Evolutionary conservation across 1,140 invertebrate genomes (phyloP).

Genomic region (Drosophila bocqueti): DNA sequence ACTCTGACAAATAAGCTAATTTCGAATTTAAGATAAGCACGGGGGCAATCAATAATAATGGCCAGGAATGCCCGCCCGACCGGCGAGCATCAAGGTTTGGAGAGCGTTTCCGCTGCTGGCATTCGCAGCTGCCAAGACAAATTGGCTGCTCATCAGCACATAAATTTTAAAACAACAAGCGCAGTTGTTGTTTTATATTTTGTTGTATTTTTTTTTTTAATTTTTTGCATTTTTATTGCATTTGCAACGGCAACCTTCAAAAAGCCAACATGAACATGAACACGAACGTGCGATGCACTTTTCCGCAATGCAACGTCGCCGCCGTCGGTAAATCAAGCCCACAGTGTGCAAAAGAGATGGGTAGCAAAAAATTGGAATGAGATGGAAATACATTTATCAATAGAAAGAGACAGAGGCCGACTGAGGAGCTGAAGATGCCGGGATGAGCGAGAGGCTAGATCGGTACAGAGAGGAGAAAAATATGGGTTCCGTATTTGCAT

Average conservation of each 20-base stretch:
- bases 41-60: constrained; percentile 41
- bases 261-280: constrained; percentile 58
- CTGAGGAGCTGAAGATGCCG: constrained; percentile 35
- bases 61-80: constrained; percentile 18
- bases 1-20: constrained; percentile 52
- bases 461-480: constrained; percentile 11
- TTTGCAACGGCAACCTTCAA: constrained; percentile 69
- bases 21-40: constrained; percentile 46
- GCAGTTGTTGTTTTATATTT: constrained; percentile 42
- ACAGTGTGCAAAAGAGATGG: constrained; percentile 7
- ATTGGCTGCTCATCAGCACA: constrained; percentile 71
- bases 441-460: constrained; percentile 16
- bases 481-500: constrained; percentile 2
- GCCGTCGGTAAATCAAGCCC: constrained; percentile 51
- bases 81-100: constrained; percentile 42
- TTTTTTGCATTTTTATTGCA: constrained; percentile 47
- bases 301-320: constrained; percentile 69
- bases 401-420: constrained; percentile 28
- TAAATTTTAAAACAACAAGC: constrained; percentile 50
- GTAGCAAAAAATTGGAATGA: constrained; percentile 1
- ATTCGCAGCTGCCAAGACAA: constrained; percentile 62
- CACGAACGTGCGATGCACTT: constrained; percentile 75
- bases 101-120: constrained; percentile 62
- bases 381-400: constrained; percentile 12
- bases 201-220: constrained; percentile 21